Base-by-base conservation (phyloP, 2,797 vertebrate genomes). In the Leuciscus waleckii region DNA sequence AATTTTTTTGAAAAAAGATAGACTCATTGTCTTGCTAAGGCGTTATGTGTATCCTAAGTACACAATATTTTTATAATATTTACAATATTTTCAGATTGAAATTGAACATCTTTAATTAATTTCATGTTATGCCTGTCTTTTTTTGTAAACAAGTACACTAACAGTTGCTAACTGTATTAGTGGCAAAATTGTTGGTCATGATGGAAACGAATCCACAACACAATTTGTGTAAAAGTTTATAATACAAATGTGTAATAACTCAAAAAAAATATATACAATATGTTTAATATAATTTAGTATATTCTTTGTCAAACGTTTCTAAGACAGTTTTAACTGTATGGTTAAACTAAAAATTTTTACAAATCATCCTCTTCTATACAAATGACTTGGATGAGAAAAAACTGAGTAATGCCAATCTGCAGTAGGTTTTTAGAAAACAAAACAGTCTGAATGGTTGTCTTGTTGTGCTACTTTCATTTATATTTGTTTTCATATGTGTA, bases 401-500 rank as follows among this genome's bases (percentile, higher is more conserved):
- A 19, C 8, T 43, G 32, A 37, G 6, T 56, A 23, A 56, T 21
- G 29, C 19, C 21, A 76, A 56, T 39, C 3, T 58, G 5, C 46
- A 11, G 21, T 49, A 68, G 5, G 8, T n/a, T 76, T 39, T 58
- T 9, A 58, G 2, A 76, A 56, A 37, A n/a, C 5, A 75, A 19
- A 49, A 7, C 16, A 35, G 21, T 41, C 23, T 26, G 13, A 43
- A 71, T 46, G 39, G 5, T 26, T 71, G 69, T 29, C 77, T 23
- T 63, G 49, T 56, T 58, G 41, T 79, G 58, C 56, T 67, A 56
- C 32, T 68, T 81, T 81, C 3, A 69, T 68, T 84, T 84, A 16
- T 17, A 37, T 77, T 67, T 56, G 37, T 84, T 56, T 84, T 78
- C 35, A 71, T 76, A 23, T 61, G 67, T 61, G 65, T 84, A 84